Conservation (phyloP, 2,888 invertebrate species). For the Sesamia inferens region DNA sequence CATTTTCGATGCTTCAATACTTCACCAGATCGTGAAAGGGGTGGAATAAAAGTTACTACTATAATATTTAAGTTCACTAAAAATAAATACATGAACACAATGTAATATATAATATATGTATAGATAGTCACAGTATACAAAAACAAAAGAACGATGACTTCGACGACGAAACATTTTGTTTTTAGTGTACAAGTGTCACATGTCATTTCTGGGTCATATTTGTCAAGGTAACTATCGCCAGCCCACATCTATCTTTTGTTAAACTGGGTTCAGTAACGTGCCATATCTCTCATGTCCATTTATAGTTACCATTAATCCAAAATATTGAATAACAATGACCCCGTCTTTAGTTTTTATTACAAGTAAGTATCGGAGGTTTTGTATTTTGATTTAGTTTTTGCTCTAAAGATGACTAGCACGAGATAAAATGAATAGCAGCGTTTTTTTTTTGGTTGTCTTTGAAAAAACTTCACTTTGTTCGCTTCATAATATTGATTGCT, state of each 20-base stretch:
- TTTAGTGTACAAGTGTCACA: not conserved
- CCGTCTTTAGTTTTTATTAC: slow-evolving; percentile 54
- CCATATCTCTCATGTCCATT: slow-evolving; percentile 5
- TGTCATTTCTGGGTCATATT: slow-evolving; percentile 5
- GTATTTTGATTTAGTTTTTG: slow-evolving; percentile 59
- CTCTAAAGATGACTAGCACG: slow-evolving; percentile 45
- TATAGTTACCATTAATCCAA: slow-evolving; percentile 16
- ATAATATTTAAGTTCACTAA: not conserved
- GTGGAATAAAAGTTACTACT: not conserved
- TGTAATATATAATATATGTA: too few species aligned
- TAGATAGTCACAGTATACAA: not conserved
- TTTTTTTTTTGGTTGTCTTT: slow-evolving; percentile 40
- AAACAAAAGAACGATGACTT: not conserved
- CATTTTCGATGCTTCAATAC: slow-evolving; percentile 26
- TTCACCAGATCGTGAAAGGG: slow-evolving; percentile 7
- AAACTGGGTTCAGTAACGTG: slow-evolving; percentile 8
- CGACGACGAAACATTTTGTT: not conserved
- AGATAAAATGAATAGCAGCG: slow-evolving; percentile 66
- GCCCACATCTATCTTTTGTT: slow-evolving; percentile 9
- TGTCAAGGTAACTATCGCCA: slow-evolving; percentile 12
- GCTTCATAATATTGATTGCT: slow-evolving; percentile 43
- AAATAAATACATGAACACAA: not conserved
- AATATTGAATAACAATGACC: slow-evolving; percentile 51
- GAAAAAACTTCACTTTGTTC: slow-evolving; percentile 35
- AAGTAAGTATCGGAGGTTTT: slow-evolving; percentile 33